A percentile compares a stretch with the other conserved stretches of the same genome.
Evolutionary conservation across 2,888 invertebrate species (phyloP).

Genomic region (Erebia epiphron): DNA sequence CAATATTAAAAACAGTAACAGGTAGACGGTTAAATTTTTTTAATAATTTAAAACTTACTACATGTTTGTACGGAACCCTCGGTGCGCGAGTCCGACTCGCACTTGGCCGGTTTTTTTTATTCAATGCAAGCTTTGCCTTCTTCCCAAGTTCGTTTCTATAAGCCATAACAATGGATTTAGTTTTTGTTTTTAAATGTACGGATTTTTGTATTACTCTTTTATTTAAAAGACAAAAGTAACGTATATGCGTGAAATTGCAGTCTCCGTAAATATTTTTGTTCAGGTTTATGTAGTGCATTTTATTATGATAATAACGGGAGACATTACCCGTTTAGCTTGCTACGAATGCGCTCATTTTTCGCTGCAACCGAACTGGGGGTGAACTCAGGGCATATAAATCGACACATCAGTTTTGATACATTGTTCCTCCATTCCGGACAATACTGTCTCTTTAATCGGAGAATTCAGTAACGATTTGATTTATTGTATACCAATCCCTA

Average conservation of each 20-base stretch:
- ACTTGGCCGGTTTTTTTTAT: too few relatives aligned
- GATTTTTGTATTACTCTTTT: constrained; percentile 43
- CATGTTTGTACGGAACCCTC: too few relatives aligned
- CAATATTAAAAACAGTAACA: too few relatives aligned
- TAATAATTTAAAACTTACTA: too few relatives aligned
- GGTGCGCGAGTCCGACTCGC: too few relatives aligned
- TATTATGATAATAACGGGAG: constrained; percentile 74
- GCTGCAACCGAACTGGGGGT: constrained; percentile 57
- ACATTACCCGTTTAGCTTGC: constrained; percentile 71
- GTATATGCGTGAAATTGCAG: constrained; percentile 57
- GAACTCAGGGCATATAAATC: constrained; percentile 49
- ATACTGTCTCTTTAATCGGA: neutral
- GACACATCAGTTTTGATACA: constrained; percentile 47
- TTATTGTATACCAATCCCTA: neutral
- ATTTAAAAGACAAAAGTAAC: constrained; percentile 45
- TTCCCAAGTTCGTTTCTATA: constrained; percentile 33
- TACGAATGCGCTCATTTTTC: constrained; percentile 71
- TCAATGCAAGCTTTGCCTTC: constrained; percentile 32
- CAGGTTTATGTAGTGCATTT: constrained; percentile 61
- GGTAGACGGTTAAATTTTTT: too few relatives aligned
- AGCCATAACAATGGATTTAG: constrained; percentile 39
- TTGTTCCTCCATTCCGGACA: constrained; percentile 25
- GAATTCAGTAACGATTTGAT: neutral
- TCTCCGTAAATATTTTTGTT: constrained; percentile 53
- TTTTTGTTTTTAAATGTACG: constrained; percentile 41